Conservation (phyloP, 2,888 invertebrate species). For the Rhagophthalmus giganteus region DNA sequence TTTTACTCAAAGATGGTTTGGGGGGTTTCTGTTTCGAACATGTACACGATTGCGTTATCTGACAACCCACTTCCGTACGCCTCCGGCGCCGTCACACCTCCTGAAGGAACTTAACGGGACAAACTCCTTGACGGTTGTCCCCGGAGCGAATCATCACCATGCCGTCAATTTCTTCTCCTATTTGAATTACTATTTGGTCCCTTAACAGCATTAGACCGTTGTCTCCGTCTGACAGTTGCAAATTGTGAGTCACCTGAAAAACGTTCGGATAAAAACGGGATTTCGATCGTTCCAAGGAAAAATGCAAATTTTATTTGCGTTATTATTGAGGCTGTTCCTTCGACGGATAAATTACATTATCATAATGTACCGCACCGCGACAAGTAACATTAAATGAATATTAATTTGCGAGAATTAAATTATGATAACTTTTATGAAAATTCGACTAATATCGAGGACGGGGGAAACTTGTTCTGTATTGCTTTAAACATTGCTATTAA, state of each 20-base stretch:
- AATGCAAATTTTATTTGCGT: no score
- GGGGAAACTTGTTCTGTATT: no score
- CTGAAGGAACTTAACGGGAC: conserved; percentile 91
- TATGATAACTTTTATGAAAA: no score
- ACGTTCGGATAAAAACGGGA: background rate
- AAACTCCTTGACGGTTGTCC: conserved; percentile 89
- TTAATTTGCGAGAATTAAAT: no score
- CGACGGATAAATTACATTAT: no score
- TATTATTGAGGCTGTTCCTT: no score
- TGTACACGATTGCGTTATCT: conserved; percentile 46
- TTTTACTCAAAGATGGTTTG: conserved; percentile 41
- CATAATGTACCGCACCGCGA: no score
- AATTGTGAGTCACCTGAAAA: conserved; percentile 66
- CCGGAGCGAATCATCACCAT: conserved; percentile 93
- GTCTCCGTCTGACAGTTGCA: conserved; percentile 85
- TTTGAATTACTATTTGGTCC: conserved; percentile 92
- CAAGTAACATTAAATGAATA: no score
- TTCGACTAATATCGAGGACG: no score
- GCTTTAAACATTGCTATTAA: no score
- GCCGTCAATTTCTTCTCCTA: conserved; percentile 90
- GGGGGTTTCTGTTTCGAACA: conserved; percentile 38
- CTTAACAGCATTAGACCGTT: conserved; percentile 79
- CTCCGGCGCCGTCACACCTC: conserved; percentile 93
- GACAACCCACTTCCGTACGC: conserved; percentile 52
- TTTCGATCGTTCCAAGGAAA: background rate